These are phyloP conservation scores for Emesis furor DNA, from an alignment of 2,888 invertebrate genomes.

Conservation along the genomic window DNA sequence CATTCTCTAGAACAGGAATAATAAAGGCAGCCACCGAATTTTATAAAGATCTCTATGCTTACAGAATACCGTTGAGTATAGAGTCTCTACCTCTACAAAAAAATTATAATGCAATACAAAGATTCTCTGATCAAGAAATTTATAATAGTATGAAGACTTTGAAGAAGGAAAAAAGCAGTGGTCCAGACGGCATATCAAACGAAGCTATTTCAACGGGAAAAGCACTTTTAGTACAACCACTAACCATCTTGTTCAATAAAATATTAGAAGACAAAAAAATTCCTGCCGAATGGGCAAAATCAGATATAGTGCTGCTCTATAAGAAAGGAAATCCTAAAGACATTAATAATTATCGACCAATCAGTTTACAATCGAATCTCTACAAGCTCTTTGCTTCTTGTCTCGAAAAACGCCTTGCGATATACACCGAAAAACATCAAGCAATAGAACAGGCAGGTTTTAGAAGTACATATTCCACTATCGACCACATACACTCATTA, in stretches of 20 bases:
- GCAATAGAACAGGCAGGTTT: background rate
- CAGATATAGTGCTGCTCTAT: background rate
- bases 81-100: background rate
- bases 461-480: background rate
- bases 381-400: constrained; percentile 2
- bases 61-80: background rate
- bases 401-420: background rate
- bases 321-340: background rate
- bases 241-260: background rate
- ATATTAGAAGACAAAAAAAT: background rate
- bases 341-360: too few species aligned
- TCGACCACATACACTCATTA: too few species aligned
- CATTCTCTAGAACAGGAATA: background rate
- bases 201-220: background rate
- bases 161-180: background rate
- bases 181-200: background rate
- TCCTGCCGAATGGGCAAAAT: background rate
- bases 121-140: background rate
- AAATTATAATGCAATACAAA: background rate
- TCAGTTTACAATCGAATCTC: background rate
- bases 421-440: background rate
- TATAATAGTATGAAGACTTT: background rate
- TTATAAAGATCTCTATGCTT: background rate
- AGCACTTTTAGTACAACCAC: background rate
- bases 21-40: background rate